A percentile compares a stretch with the other conserved stretches of the same genome.
These are phyloP conservation scores for Psammodynastes pulverulentus DNA, from an alignment of 2,113 vertebrate genomes.

Conservation along the genomic window DNA sequence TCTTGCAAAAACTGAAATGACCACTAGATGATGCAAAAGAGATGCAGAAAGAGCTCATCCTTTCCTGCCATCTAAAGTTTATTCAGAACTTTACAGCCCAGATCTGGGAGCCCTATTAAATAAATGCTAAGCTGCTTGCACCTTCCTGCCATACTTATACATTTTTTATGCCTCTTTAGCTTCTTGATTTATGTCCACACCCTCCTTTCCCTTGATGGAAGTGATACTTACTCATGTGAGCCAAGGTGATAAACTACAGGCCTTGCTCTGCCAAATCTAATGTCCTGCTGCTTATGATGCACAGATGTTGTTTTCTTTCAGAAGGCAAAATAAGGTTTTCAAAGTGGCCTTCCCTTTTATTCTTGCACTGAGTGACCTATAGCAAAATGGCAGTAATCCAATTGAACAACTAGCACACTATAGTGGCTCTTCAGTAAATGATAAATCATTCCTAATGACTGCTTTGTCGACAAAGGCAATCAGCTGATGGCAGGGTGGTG, in stretches of 20 bases:
- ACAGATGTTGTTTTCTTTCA: slow-evolving; percentile 49
- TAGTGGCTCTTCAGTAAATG: slow-evolving; percentile 15
- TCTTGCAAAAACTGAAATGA: too few relatives aligned
- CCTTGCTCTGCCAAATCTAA: slow-evolving; percentile 11
- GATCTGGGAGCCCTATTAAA: slow-evolving; percentile 29
- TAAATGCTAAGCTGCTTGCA: slow-evolving; percentile 46
- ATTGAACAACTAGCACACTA: not conserved
- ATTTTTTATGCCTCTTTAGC: slow-evolving; percentile 56
- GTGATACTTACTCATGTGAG: slow-evolving; percentile 50
- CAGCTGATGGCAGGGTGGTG: not conserved
- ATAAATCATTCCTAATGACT: slow-evolving; percentile 27
- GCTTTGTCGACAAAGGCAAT: slow-evolving; percentile 29
- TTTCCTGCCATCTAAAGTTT: not conserved
- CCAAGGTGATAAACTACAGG: slow-evolving; percentile 46
- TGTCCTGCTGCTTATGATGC: slow-evolving; percentile 11
- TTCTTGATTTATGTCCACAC: slow-evolving; percentile 60
- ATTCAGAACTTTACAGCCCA: not conserved
- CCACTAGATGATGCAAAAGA: not conserved
- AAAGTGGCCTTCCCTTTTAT: slow-evolving; percentile 37
- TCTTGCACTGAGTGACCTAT: slow-evolving; percentile 3
- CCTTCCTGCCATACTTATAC: slow-evolving; percentile 35
- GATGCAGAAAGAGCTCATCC: not conserved
- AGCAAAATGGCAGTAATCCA: slow-evolving; percentile 11
- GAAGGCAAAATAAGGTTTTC: slow-evolving; percentile 36
- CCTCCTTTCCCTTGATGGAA: slow-evolving; percentile 55